Percentiles rank a stretch among this genome's conserved stretches.
Conservation (phyloP, 2,113 vertebrate genomes). For the Ovibos moschatus region DNA sequence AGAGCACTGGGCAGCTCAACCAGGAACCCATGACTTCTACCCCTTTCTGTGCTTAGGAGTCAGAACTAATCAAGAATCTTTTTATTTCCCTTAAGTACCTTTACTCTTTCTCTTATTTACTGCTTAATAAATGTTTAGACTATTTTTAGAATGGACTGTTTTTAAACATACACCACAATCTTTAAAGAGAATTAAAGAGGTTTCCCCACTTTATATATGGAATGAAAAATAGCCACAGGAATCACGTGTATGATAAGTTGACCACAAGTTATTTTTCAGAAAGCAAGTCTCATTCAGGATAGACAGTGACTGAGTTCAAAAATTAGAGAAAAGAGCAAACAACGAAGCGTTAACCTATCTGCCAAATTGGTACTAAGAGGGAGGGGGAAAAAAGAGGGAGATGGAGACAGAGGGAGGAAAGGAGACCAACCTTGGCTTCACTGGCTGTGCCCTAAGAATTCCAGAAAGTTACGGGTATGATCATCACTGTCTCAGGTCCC, state of each 20-base stretch:
- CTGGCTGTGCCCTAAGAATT: background rate
- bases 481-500: background rate
- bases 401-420: background rate
- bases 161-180: background rate
- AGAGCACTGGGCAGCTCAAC: background rate
- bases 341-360: background rate
- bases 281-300: background rate
- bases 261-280: background rate
- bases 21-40: background rate
- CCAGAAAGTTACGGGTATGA: background rate
- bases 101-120: background rate
- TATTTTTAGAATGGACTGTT: slow-evolving; percentile 30
- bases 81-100: background rate
- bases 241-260: background rate
- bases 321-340: background rate
- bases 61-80: background rate
- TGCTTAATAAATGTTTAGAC: background rate
- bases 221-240: slow-evolving; percentile 17
- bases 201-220: background rate
- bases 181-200: slow-evolving; percentile 7
- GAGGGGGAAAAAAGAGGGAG: background rate
- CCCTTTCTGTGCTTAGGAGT: background rate
- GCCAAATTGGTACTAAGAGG: background rate
- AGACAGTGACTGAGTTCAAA: background rate
- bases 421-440: background rate